Evolutionary conservation across 2,113 vertebrate species (phyloP).

Genomic region (Malurus melanocephalus): DNA sequence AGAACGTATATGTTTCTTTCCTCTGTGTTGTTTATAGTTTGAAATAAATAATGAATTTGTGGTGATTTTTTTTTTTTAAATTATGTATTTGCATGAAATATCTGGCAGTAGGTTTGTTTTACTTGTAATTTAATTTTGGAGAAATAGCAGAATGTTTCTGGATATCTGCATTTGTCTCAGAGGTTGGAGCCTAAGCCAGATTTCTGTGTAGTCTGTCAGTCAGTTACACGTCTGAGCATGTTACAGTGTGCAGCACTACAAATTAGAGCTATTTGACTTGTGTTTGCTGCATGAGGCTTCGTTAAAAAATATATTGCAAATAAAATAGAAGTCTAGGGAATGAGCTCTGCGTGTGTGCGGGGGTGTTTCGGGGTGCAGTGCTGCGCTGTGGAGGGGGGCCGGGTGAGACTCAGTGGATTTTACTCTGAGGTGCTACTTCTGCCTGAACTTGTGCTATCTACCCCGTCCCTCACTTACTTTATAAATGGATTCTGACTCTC

Average conservation of each 20-base stretch:
- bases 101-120: not conserved
- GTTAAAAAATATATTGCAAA: not conserved
- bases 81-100: conserved; percentile 19
- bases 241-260: conserved; percentile 38
- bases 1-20: not conserved
- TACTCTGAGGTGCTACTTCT: not conserved
- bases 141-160: conserved; percentile 27
- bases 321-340: not conserved
- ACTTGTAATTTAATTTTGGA: conserved; percentile 11
- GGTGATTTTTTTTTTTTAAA: conserved; percentile 23
- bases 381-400: not conserved
- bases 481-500: not conserved
- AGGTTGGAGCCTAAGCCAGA: conserved; percentile 3
- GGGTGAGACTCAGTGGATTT: not conserved
- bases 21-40: conserved; percentile 38
- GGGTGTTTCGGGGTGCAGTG: accelerated
- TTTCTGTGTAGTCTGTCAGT: conserved; percentile 45
- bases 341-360: accelerated
- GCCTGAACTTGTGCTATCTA: not conserved
- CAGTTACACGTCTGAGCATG: conserved; percentile 46
- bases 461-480: not conserved
- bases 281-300: not conserved
- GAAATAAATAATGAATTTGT: conserved; percentile 43
- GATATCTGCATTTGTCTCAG: conserved; percentile 42
- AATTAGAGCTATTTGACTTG: conserved; percentile 35